These are phyloP conservation scores for Rhogogaster chlorosoma DNA, from an alignment of 2,888 invertebrate genomes.

Conservation along the genomic window DNA sequence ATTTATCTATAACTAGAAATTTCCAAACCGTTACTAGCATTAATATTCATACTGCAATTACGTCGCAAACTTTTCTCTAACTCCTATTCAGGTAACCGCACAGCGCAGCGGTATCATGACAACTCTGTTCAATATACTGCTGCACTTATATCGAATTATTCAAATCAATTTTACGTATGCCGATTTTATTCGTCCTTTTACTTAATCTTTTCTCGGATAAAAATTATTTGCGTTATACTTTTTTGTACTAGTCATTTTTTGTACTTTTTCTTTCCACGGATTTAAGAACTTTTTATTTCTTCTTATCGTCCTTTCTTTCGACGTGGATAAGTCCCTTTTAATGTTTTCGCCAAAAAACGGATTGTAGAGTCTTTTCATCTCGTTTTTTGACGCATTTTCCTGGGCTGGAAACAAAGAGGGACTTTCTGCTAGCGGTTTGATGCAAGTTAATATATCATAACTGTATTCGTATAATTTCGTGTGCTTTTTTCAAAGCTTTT, in stretches of 20 bases:
- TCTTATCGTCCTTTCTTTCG: conserved; percentile 5
- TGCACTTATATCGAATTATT: neutral
- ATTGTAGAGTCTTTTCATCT: too few species aligned
- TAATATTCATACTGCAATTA: conserved; percentile 2
- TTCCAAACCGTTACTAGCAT: neutral
- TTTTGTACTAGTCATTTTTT: neutral
- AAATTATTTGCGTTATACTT: neutral
- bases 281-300: neutral
- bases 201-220: neutral
- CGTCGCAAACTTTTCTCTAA: conserved; percentile 5
- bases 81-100: neutral
- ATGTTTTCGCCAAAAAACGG: neutral
- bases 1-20: neutral
- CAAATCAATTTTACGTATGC: neutral
- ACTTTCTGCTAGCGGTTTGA: neutral
- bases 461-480: neutral
- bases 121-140: neutral
- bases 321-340: too few species aligned
- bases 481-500: neutral
- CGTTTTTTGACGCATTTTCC: neutral
- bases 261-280: too few species aligned
- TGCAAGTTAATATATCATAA: neutral
- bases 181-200: neutral
- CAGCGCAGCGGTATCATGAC: neutral
- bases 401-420: neutral